phyloP scores from a whole-genome alignment of 2,888 invertebrate genomes.

The Syritta pipiens region DNA sequence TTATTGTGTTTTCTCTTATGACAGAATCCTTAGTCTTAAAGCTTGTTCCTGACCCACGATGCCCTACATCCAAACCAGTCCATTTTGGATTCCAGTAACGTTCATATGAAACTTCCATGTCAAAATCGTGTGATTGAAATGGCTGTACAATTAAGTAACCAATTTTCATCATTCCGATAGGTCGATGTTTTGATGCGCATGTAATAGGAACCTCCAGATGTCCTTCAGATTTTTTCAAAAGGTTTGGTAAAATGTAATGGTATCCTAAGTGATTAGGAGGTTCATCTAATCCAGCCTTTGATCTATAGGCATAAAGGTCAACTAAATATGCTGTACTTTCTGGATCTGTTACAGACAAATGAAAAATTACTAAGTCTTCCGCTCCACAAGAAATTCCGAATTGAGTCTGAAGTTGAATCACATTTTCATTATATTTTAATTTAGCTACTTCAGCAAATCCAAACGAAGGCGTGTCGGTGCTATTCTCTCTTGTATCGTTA shows the following conservation, averaged over 20 bases:
- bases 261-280: conserved; percentile 93
- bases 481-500: conserved; percentile 82
- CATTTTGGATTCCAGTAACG: conserved; percentile 93
- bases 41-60: conserved; percentile 95
- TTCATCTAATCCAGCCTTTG: conserved; percentile 83
- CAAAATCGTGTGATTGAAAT: conserved; percentile 81
- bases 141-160: conserved; percentile 81
- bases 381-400: conserved; percentile 89
- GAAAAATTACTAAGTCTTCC: conserved; percentile 89
- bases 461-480: conserved; percentile 80
- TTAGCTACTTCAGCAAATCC: conserved; percentile 84
- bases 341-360: conserved; percentile 86
- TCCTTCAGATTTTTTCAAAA: conserved; percentile 89
- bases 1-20: conserved; percentile 98
- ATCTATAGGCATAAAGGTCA: conserved; percentile 89
- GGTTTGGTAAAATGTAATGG: conserved; percentile 92
- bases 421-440: conserved; percentile 84
- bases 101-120: conserved; percentile 88
- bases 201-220: conserved; percentile 91
- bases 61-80: conserved; percentile 95
- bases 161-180: conserved; percentile 88
- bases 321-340: conserved; percentile 90
- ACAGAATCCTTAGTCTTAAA: conserved; percentile 87
- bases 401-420: conserved; percentile 86
- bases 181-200: conserved; percentile 90